Percentiles rank a stretch among this genome's conserved stretches.
These are phyloP conservation scores for Platichthys stellatus DNA, from an alignment of 2,113 vertebrate genomes.

Conservation along the genomic window DNA sequence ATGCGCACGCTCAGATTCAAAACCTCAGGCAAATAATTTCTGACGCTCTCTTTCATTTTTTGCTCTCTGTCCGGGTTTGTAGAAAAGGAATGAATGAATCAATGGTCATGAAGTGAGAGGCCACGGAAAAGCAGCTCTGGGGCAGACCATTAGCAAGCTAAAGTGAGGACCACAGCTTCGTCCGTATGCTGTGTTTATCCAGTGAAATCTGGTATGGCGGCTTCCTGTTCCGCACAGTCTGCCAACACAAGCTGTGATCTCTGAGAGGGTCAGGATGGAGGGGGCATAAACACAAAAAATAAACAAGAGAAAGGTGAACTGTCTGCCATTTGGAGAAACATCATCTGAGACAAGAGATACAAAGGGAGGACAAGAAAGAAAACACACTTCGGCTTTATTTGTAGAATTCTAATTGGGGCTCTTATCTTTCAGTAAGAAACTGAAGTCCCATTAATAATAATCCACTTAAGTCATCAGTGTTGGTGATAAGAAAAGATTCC, in stretches of 20 bases:
- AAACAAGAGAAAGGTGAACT: background rate
- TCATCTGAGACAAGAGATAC: background rate
- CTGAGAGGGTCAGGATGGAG: slow-evolving; percentile 10
- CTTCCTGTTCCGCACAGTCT: slow-evolving; percentile 28
- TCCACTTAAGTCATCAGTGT: too few relatives aligned
- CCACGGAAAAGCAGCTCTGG: slow-evolving; percentile 5
- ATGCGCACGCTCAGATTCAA: background rate
- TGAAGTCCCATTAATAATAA: too few relatives aligned
- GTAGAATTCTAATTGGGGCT: too few relatives aligned
- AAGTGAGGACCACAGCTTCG: slow-evolving; percentile 14
- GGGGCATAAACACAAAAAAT: background rate
- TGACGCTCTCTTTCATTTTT: slow-evolving; percentile 7
- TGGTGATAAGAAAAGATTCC: too few relatives aligned
- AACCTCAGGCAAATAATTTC: slow-evolving; percentile 6
- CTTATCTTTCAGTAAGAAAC: too few relatives aligned
- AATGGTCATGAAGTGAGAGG: background rate
- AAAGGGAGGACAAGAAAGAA: background rate
- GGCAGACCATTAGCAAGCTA: slow-evolving; percentile 26
- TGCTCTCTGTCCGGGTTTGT: background rate
- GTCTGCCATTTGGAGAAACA: background rate
- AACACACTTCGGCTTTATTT: background rate
- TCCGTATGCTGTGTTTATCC: slow-evolving; percentile 24
- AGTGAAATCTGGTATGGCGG: slow-evolving; percentile 15
- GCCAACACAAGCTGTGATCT: slow-evolving; percentile 53
- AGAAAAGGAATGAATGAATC: slow-evolving; percentile 8